Evolutionary conservation across 2,888 invertebrate genomes (phyloP).

Genomic region (Lasioglossum calceatum): DNA sequence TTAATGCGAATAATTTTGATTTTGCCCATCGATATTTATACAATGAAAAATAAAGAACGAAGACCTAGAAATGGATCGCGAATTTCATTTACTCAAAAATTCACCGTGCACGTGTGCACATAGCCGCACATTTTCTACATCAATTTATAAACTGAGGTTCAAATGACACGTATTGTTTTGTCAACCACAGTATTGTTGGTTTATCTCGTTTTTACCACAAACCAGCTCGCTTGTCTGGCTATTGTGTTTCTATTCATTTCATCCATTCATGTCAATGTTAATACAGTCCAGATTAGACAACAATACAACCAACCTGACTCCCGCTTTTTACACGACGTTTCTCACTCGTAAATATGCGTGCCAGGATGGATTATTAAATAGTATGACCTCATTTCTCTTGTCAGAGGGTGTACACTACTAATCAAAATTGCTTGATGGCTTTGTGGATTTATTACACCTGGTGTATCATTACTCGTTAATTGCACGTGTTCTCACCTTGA

Average conservation of each 20-base stretch:
- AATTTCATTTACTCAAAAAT: not conserved
- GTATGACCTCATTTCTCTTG: not conserved
- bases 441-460: not conserved
- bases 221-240: not conserved
- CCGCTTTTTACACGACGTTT: not conserved
- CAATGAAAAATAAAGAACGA: not conserved
- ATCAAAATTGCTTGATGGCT: not conserved
- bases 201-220: not conserved
- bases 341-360: not conserved
- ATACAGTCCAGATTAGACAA: not conserved
- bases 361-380: not conserved
- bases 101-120: not conserved
- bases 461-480: slow-evolving; percentile 6
- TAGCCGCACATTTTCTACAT: not conserved
- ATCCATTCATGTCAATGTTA: not conserved
- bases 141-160: not conserved
- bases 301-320: not conserved
- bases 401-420: not conserved
- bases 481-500: not conserved
- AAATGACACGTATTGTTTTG: not conserved
- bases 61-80: not conserved
- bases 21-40: not conserved
- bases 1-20: no score
- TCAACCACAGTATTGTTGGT: not conserved
- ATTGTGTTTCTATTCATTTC: not conserved